These are phyloP conservation scores for Chamaea fasciata DNA, from an alignment of 2,113 vertebrate genomes.

Conservation along the genomic window DNA sequence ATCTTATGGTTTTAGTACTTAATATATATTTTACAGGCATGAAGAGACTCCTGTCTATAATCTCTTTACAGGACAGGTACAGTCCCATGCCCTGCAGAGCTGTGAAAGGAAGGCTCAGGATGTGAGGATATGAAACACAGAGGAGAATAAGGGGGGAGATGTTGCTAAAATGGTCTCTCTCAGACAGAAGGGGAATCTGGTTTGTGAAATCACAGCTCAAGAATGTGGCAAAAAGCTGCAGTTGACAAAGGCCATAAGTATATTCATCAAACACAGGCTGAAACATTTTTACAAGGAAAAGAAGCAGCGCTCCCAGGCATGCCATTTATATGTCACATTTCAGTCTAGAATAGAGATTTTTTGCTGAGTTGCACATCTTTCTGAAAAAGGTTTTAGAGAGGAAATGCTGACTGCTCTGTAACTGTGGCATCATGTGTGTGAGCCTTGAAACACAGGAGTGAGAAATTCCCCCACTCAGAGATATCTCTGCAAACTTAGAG, in stretches of 20 bases:
- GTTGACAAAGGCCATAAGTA: constrained; percentile 50
- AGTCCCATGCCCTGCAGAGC: neutral
- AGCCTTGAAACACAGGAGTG: neutral
- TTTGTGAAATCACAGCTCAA: constrained; percentile 44
- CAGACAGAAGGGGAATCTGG: neutral
- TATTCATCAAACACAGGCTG: constrained; percentile 42
- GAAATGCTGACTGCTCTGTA: constrained; percentile 19
- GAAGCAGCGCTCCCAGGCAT: constrained; percentile 27
- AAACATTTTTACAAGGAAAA: constrained; percentile 43
- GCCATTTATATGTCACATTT: constrained; percentile 14
- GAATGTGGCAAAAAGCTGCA: constrained; percentile 19
- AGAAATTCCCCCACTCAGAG: neutral
- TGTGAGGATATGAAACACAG: neutral
- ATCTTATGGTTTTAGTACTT: neutral
- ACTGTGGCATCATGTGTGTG: neutral
- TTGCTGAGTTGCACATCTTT: constrained; percentile 32
- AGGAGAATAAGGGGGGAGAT: neutral
- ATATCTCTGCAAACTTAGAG: neutral
- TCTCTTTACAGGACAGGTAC: neutral
- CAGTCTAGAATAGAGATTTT: constrained; percentile 30
- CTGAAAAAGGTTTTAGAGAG: neutral
- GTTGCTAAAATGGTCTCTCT: neutral
- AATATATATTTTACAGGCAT: neutral
- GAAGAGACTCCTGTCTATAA: neutral
- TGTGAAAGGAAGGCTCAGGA: neutral